These are phyloP conservation scores for Cephalopterus ornatus DNA, from an alignment of 2,113 vertebrate genomes.

Conservation along the genomic window DNA sequence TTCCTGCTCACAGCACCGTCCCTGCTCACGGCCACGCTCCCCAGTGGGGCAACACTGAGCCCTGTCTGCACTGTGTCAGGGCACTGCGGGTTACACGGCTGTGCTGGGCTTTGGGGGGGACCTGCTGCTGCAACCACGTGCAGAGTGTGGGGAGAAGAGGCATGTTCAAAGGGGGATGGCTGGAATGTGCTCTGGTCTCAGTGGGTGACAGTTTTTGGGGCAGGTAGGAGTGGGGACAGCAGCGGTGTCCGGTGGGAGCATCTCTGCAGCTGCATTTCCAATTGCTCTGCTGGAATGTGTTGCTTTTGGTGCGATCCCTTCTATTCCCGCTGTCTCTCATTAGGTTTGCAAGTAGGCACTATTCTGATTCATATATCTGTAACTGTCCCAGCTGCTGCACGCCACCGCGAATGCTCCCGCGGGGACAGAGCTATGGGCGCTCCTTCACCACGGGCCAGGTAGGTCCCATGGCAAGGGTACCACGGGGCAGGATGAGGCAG, in stretches of 20 bases:
- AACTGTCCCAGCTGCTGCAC: conserved; percentile 85
- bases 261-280: background rate
- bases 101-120: background rate
- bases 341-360: conserved; percentile 77
- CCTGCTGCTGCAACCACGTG: background rate
- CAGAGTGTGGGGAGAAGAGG: background rate
- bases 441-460: conserved; percentile 98
- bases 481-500: background rate
- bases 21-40: accelerated
- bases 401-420: conserved; percentile 86
- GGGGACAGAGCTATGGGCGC: conserved; percentile 89
- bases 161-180: background rate
- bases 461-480: accelerated
- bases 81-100: accelerated
- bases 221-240: background rate
- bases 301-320: conserved; percentile 8
- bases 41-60: accelerated
- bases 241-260: accelerated
- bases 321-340: conserved; percentile 64
- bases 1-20: accelerated
- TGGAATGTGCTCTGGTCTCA: background rate
- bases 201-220: background rate
- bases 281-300: conserved; percentile 17
- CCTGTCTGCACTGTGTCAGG: background rate
- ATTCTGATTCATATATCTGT: conserved; percentile 87